phyloP scores from a whole-genome alignment of 1,140 invertebrate species.

The Arion vulgaris region DNA sequence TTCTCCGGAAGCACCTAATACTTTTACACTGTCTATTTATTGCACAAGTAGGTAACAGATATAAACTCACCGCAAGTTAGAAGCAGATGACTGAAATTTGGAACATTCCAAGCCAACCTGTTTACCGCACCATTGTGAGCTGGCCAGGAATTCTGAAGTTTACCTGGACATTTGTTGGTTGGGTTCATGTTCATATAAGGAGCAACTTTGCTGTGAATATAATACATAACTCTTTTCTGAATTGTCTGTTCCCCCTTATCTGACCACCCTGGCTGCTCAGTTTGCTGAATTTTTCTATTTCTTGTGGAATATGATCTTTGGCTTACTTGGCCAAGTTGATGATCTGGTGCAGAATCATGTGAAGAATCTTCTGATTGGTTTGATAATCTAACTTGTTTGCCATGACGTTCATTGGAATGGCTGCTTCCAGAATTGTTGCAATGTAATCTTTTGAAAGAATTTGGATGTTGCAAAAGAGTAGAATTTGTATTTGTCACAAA shows the following conservation, averaged over 20 bases:
- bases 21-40: no score
- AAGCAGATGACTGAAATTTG: conserved; percentile 68
- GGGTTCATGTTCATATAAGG: conserved; percentile 47
- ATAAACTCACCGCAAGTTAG: conserved; percentile 19
- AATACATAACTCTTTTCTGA: conserved; percentile 50
- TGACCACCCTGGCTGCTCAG: neutral
- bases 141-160: conserved; percentile 38
- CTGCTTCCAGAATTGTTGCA: neutral
- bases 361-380: neutral
- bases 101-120: conserved; percentile 62
- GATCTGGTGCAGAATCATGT: neutral
- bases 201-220: conserved; percentile 60
- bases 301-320: neutral
- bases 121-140: conserved; percentile 58
- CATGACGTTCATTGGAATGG: neutral
- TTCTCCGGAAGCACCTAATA: no score
- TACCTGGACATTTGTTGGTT: conserved; percentile 43
- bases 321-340: neutral
- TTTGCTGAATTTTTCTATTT: neutral
- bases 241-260: neutral
- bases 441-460: conserved; percentile 3
- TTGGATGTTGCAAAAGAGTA: no score
- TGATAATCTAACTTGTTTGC: neutral
- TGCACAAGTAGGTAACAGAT: no score
- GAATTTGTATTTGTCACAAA: neutral